Evolutionary conservation across 2,888 invertebrate species (phyloP), one percentile per base, ranked within the genome.

Genomic region (Hoplodrina ambigua): DNA sequence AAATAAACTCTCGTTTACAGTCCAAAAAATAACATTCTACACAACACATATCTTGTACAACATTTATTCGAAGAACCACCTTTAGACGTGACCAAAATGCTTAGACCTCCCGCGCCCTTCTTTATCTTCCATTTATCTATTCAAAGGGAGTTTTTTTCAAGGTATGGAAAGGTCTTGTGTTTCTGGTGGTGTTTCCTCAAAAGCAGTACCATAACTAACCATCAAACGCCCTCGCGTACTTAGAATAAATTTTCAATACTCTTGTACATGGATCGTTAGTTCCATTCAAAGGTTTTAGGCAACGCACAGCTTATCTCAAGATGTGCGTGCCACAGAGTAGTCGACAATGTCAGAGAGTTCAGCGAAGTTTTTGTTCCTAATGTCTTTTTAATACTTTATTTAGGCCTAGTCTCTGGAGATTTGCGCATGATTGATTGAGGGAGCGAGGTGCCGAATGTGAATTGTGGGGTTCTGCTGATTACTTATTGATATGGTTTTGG

Each of bases 241-340:
- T 91, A 92, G 94, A 94, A 95, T 95, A 95, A 95, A 95, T 95
- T 94, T 95, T 94, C 95, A 94, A 95, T 94, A 94, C 92, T 88
- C 86, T 85, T 83, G 80, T 88, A 88, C 89, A 90, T 87, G 91
- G 90, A 83, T 92, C 94, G 94, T 95, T 95, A 93, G 92, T 94
- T 94, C 92, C 90, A 85, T 91, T 92, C 91, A 92, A 89, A 90
- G 89, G 91, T 88, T 89, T 88, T 87, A 83, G 82, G 76, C 78
- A 75, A 72, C 80, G 80, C 75, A 80, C 71, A 76, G 68, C 76
- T 80, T 78, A 81, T 77, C 67, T 79, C 56, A 50, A 78, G 82
- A 76, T 71, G 75, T 76, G 70, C 73, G 69, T 72, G 71, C 63
- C 72, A 80, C 72, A 82, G 75, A 69, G 69, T 61, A 72, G 71